Percentiles rank a stretch among this genome's conserved stretches.
Conservation (phyloP, 2,888 invertebrate genomes). For the Sicus ferrugineus region DNA sequence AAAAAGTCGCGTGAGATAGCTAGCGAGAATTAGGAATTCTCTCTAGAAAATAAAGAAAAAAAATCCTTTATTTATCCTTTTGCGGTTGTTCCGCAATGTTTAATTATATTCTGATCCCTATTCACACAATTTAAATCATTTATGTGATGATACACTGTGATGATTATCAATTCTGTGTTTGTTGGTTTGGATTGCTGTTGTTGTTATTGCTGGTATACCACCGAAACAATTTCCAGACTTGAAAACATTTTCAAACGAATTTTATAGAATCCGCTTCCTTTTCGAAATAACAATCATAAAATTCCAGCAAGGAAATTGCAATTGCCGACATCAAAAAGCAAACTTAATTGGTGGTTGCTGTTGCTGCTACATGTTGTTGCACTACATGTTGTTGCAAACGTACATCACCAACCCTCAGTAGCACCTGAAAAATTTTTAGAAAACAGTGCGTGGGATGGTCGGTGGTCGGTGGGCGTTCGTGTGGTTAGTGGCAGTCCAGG, state of each 20-base stretch:
- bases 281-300: slow-evolving; percentile 11
- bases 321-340: slow-evolving; percentile 9
- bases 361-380: background rate
- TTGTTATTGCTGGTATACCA: background rate
- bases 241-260: background rate
- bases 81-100: background rate
- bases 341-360: background rate
- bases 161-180: background rate
- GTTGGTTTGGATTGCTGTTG: background rate
- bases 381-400: background rate
- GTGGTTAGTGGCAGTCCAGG: background rate
- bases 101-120: background rate
- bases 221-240: background rate
- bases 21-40: too few species aligned
- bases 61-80: background rate
- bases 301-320: slow-evolving; percentile 7
- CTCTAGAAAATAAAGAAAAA: too few species aligned
- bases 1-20: too few species aligned
- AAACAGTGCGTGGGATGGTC: background rate
- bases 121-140: background rate
- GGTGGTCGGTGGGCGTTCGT: background rate
- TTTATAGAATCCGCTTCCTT: background rate
- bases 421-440: background rate
- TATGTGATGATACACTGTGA: background rate
- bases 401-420: background rate